Base-by-base conservation (phyloP, 2,113 vertebrate genomes). In the Bambusicola thoracicus region DNA sequence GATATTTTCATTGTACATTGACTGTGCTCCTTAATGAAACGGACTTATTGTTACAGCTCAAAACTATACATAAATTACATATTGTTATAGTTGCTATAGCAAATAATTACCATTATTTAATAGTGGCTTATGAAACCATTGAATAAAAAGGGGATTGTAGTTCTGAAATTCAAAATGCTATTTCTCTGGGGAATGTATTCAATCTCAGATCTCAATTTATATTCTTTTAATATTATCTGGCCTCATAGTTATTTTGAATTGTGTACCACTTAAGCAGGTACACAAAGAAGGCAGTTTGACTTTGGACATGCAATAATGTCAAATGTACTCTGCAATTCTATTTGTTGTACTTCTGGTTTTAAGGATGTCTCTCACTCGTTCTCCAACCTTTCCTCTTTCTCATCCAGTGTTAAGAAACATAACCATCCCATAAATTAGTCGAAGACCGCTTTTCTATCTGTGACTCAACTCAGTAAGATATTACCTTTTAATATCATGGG, bases 61-160 rank as follows among this genome's bases (percentile, higher is more conserved):
- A 74, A 88, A 91, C 79, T n/a, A 38, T 66, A 24, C 93, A 79
- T 89, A 93, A 96, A 95, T 96, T 94, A 51, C 41, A 85, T 77
- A 95, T 74, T 92, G 72, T 95, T 93, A 79, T 3, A 90, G 96
- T 96, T 96, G 88, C 96, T 89, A 97, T 96, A 92, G 86, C 68
- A 95, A 95, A 94, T 96, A 89, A 96, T 95, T 89, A 32, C 86
- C 66, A 62, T 86, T 95, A 93, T 92, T 95, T 95, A 92, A 91
- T 91, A 75, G 41, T 76, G 83, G 81, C 66, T 75, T 82, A 61
- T 58, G 81, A 94, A 93, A 81, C 63, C 63, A 59, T 69, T 68
- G 74, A 92, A 80, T 58, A 88, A 43, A 72, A 78, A 53, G 65
- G 4, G 5, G 18, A 78, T 48, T 6, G 7, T 38, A 36, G 32